Conservation (phyloP, 2,888 invertebrate genomes). For the Hyposoter dolosus region DNA sequence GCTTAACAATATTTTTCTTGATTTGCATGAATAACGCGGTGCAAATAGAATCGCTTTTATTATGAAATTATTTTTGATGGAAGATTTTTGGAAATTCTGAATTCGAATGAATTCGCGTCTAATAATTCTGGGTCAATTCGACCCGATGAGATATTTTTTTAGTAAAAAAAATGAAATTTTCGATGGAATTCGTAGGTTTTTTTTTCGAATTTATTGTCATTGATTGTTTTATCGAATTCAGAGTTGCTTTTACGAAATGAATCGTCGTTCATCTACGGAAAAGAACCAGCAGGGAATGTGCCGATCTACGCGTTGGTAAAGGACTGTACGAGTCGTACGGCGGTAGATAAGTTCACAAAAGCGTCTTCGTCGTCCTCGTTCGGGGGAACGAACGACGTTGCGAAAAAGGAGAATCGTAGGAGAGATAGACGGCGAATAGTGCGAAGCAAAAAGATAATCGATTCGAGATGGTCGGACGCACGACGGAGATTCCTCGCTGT, state of each 20-base stretch:
- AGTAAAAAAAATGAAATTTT: too few species aligned
- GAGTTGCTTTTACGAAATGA: conserved; percentile 84
- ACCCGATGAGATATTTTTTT: too few species aligned
- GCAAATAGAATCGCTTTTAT: too few species aligned
- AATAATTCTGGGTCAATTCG: too few species aligned
- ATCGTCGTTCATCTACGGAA: conserved; percentile 87
- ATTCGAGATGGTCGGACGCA: conserved; percentile 16
- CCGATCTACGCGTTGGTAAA: conserved; percentile 88
- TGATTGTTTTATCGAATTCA: conserved; percentile 73
- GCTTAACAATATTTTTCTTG: background rate
- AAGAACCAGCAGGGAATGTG: conserved; percentile 86
- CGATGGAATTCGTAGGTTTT: background rate
- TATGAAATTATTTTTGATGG: too few species aligned
- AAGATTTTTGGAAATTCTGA: too few species aligned
- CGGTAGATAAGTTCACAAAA: conserved; percentile 32
- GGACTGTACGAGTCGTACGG: conserved; percentile 82
- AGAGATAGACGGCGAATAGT: conserved; percentile 13
- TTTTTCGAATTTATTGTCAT: background rate
- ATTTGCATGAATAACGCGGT: background rate
- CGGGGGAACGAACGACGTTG: conserved; percentile 47
- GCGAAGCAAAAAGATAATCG: conserved; percentile 52
- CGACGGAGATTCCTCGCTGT: background rate
- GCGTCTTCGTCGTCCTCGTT: conserved; percentile 37
- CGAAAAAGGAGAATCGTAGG: conserved; percentile 11
- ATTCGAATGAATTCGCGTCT: too few species aligned